These are phyloP conservation scores for Sternotherus odoratus DNA, from an alignment of 2,797 vertebrate species.

Conservation along the genomic window DNA sequence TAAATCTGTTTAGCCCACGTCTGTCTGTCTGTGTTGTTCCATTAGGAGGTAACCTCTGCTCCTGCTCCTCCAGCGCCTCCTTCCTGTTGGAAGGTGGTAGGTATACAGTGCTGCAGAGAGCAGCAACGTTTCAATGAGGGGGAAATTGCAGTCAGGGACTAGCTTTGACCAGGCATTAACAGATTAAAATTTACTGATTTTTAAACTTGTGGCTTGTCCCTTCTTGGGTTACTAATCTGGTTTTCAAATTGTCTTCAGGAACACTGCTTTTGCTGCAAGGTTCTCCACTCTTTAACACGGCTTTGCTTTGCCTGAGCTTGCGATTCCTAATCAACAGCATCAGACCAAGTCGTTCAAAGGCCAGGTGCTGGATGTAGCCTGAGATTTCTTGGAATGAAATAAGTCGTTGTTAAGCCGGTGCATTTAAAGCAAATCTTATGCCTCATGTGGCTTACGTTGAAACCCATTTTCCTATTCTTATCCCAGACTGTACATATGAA, in stretches of 20 bases:
- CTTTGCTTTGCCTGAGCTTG: not conserved
- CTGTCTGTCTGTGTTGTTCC: not conserved
- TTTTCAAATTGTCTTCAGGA: slow-evolving; percentile 57
- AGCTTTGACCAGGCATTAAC: slow-evolving; percentile 54
- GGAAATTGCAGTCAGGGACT: slow-evolving; percentile 41
- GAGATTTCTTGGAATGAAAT: slow-evolving; percentile 25
- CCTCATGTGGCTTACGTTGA: not conserved
- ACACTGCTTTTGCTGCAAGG: slow-evolving; percentile 31
- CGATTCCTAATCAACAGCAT: not conserved
- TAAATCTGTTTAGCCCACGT: slow-evolving; percentile 31
- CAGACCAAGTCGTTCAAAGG: not conserved
- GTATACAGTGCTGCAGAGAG: slow-evolving; percentile 22
- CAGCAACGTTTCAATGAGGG: slow-evolving; percentile 36
- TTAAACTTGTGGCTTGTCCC: slow-evolving; percentile 64
- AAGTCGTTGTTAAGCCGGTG: slow-evolving; percentile 15
- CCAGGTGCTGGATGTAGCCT: not conserved
- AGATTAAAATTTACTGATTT: slow-evolving; percentile 67
- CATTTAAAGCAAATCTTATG: not conserved
- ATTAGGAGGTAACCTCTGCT: slow-evolving; percentile 52
- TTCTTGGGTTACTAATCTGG: slow-evolving; percentile 66
- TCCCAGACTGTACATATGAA: not conserved
- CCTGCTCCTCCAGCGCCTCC: slow-evolving; percentile 53
- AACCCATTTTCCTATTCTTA: not conserved
- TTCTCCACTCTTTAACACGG: not conserved
- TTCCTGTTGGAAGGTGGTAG: not conserved